A percentile compares a stretch with the other conserved stretches of the same genome.
These are phyloP conservation scores for Virgularia gustaviana DNA, from an alignment of 92 coral and sea anemone species.

Conservation along the genomic window DNA sequence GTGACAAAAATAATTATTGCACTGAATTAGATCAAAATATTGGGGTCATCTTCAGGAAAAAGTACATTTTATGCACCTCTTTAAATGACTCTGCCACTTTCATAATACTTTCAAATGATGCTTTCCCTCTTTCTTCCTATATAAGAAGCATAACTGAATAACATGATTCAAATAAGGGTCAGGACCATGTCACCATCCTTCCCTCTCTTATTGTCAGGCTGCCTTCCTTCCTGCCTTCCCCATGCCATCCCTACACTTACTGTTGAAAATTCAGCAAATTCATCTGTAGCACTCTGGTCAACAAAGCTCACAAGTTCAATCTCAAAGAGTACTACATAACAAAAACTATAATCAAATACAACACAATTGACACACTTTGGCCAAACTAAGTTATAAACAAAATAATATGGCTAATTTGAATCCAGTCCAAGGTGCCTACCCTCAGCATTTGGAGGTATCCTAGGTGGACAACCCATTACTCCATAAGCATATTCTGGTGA, in stretches of 20 bases:
- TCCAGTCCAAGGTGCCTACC: too few species aligned
- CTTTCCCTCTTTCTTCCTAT: conserved; percentile 73
- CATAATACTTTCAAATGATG: conserved; percentile 76
- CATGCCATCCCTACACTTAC: conserved; percentile 45
- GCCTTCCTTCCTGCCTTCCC: neutral
- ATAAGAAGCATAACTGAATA: neutral
- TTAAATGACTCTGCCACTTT: conserved; percentile 76
- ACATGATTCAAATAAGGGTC: neutral
- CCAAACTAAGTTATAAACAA: neutral
- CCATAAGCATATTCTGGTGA: conserved; percentile 65
- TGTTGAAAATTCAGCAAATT: conserved; percentile 68
- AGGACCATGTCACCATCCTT: too few species aligned
- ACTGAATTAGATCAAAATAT: too few species aligned
- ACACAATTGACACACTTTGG: neutral
- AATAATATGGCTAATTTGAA: neutral
- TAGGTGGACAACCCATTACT: conserved; percentile 74
- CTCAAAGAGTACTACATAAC: too few species aligned
- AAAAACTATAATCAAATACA: too few species aligned
- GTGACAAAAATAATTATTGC: neutral
- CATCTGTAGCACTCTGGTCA: conserved; percentile 80
- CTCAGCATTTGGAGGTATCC: conserved; percentile 71
- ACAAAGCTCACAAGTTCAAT: conserved; percentile 82
- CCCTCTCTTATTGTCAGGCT: neutral
- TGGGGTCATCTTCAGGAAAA: neutral
- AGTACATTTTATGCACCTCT: conserved; percentile 51